Base-by-base conservation (phyloP, 2,113 vertebrate species). In the Ranitomeya imitator region DNA sequence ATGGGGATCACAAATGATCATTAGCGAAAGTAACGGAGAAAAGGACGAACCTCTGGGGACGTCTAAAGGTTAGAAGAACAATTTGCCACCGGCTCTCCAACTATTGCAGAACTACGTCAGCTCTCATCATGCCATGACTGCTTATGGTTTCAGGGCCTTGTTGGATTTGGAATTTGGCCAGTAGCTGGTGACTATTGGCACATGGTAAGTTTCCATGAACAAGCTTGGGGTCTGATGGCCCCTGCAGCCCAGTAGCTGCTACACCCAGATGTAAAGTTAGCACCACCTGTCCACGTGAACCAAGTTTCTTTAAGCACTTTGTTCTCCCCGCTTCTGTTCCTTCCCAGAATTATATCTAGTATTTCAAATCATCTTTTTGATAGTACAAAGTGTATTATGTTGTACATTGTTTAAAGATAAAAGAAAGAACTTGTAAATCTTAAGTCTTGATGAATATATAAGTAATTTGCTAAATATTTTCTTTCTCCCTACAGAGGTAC, bases 401-500 rank as follows among this genome's bases (percentile, higher is more conserved):
- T 95, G 93, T 94, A 94, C 92, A 93, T 92, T 92, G 91, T 93
- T 94, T 91, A 93, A 45, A 94, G 91, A 92, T 21, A 23, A 76
- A 31, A 91, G 94, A 92, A 89, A 59, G 91, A 79, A 91, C 91
- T 84, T 93, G 94, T 92, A 92, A 90, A 21, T 77, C 71, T 31
- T 73, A 90, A 92, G 91, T 93, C 93, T 93, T 93, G 92, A 92
- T 89, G 91, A 93, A 92, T 94, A 92, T 83, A 93, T 83, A 93
- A 94, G 90, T 92, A 92, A 94, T 93, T 95, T 95, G 92, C 94
- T 94, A 94, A 95, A 92, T 94, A 94, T 92, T 95, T 95, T 95
- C 93, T 94, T 94, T 95, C 92, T 95, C 94, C 93, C 93, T 91
- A 95, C 91, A 82, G 82, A 93, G 91, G 89, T 90, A 93, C 93